Base-by-base conservation (phyloP, 1,140 invertebrate species). In the Tetragonula clypearis region DNA sequence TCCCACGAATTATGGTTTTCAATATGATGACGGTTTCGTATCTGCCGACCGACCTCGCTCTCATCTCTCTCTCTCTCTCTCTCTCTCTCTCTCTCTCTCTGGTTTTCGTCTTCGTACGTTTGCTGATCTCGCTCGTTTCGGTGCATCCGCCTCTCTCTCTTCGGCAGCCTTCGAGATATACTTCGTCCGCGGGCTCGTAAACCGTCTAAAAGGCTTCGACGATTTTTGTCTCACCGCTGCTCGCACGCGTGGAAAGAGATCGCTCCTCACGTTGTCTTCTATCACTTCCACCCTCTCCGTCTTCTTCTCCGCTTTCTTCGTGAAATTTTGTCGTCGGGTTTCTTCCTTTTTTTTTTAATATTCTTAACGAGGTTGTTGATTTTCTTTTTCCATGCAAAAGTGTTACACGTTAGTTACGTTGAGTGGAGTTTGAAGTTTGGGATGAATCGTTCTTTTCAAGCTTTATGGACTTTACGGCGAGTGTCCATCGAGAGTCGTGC, bases 1-100 rank as follows among this genome's bases (percentile, higher is more conserved):
- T 90, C 88, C 87, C 86, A 93, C 94, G 93, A 95, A 95, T 94
- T 95, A 95, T 94, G 94, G 93, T 94, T 94, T 93, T 93, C 94
- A 94, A 94, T 94, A 94, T 94, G 93, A 91, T 91, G 93, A 94
- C 92, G 92, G 92, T 92, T 93, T 87, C 90, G 91, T 94, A 94
- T 94, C 93, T 91, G 74, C 87, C 86, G 89, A 79, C 87, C 79
- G 79, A 80, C 86, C 76, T 81, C 75, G 79, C 86, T 55, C 55
- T 55, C 81, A 26, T 60, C 66, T 56, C 73, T 35, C 68, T 30
- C 21, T 75, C n/a, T 30, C 85, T 85, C 79, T 26, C 11, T 35
- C 30, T 17, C 77, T n/a, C 30, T 35, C 56, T 26, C 62, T 66
- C 72, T 60, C 65, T 53, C 66, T 49, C 23, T 68, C 85, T 49